phyloP scores from a whole-genome alignment of 2,888 invertebrate species.

The Elegia similella region DNA sequence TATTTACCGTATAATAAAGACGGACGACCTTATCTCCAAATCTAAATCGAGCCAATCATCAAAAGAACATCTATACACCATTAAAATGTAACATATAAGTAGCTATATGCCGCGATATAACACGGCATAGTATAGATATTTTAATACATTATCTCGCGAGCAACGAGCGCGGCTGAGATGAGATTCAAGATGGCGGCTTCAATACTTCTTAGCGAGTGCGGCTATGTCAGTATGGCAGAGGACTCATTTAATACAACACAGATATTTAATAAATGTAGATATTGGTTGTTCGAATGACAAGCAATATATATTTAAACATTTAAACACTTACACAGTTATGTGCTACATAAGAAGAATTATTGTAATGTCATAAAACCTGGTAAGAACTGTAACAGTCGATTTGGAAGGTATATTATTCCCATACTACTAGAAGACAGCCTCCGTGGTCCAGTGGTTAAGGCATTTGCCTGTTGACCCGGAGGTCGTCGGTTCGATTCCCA shows the following conservation, averaged over 20 bases:
- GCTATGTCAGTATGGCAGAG: constrained; percentile 40
- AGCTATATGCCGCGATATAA: not conserved
- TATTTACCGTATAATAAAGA: not conserved
- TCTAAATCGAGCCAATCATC: not conserved
- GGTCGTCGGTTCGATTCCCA: no score
- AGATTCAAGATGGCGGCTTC: constrained; percentile 76
- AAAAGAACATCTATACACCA: not conserved
- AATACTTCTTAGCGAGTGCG: constrained; percentile 70
- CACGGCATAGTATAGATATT: constrained; percentile 44
- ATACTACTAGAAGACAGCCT: no score
- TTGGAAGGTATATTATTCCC: no score
- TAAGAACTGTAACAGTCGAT: no score
- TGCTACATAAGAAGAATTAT: no score
- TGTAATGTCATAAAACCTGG: no score
- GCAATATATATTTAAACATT: no score
- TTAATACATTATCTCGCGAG: constrained; percentile 69
- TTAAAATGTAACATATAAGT: constrained; percentile 4
- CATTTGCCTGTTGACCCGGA: no score
- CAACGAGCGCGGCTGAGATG: constrained; percentile 59
- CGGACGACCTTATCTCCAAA: not conserved
- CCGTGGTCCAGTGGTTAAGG: no score
- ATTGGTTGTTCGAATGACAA: no score
- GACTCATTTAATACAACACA: constrained; percentile 25
- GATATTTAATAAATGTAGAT: no score
- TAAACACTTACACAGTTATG: no score